Conservation (phyloP, 2,113 vertebrate species). For the Chunga burmeisteri region DNA sequence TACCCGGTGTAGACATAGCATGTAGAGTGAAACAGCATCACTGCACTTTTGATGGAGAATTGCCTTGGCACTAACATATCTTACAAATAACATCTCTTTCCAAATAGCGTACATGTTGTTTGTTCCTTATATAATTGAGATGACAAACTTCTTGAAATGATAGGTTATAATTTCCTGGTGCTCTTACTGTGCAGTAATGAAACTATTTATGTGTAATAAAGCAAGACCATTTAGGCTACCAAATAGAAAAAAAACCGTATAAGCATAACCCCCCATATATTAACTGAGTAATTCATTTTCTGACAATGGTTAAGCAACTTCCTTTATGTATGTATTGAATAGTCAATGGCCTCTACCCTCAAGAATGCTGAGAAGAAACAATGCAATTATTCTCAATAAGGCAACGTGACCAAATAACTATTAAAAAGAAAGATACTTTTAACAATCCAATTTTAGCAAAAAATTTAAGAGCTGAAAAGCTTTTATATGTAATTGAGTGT, state of each 20-base stretch:
- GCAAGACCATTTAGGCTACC: background rate
- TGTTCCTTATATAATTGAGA: background rate
- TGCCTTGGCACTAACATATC: background rate
- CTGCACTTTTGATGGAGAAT: background rate
- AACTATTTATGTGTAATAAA: constrained; percentile 2
- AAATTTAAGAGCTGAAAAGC: background rate
- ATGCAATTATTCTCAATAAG: background rate
- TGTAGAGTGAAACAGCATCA: background rate
- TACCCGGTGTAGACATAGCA: background rate
- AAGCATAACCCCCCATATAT: background rate
- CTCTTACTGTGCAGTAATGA: background rate
- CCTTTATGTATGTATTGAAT: background rate
- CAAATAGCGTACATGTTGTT: background rate
- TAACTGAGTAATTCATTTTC: background rate
- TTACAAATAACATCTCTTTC: background rate
- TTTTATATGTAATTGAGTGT: background rate
- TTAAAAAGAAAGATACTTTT: background rate
- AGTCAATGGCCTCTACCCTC: background rate
- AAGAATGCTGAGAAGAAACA: background rate
- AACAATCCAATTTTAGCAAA: background rate
- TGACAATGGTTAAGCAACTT: background rate
- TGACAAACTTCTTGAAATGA: background rate
- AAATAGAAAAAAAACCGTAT: background rate
- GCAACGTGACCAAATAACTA: background rate
- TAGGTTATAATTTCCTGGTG: background rate